These are phyloP conservation scores for Gymnogyps californianus DNA, from an alignment of 2,113 vertebrate species.

Conservation along the genomic window DNA sequence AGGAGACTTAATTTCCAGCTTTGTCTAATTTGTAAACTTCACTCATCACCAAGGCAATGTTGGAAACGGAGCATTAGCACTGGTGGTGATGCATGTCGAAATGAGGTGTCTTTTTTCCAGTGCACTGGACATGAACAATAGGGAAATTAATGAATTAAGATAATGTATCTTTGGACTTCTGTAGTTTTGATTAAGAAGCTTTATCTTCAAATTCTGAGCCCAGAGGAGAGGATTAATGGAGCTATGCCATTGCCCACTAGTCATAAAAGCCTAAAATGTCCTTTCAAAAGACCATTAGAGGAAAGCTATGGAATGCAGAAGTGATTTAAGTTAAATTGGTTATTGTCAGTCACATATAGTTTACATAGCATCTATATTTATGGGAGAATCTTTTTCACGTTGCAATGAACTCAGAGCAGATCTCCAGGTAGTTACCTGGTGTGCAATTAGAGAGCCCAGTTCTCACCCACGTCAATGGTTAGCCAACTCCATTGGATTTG, in stretches of 20 bases:
- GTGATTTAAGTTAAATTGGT: background rate
- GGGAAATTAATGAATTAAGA: constrained; percentile 64
- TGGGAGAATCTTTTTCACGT: background rate
- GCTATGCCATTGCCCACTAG: background rate
- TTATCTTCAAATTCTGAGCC: constrained; percentile 27
- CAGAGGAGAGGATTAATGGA: constrained; percentile 51
- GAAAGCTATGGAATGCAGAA: background rate
- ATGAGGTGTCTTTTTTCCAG: constrained; percentile 51
- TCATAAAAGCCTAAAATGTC: constrained; percentile 22
- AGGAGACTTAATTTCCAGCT: background rate
- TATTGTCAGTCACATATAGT: background rate
- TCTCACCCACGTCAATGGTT: background rate
- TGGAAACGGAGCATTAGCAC: constrained; percentile 1
- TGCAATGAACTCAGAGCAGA: background rate
- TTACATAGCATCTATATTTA: background rate
- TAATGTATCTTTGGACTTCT: constrained; percentile 60
- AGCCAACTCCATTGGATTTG: background rate
- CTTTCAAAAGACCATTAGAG: constrained; percentile 11
- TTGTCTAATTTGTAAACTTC: background rate
- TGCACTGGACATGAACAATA: constrained; percentile 66
- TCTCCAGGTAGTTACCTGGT: background rate
- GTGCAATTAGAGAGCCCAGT: background rate
- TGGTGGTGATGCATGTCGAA: background rate
- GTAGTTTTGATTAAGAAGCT: constrained; percentile 42
- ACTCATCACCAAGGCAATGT: constrained; percentile 27